Base-by-base conservation (phyloP, 2,888 invertebrate species). In the Eumacrocentrus americanus region DNA sequence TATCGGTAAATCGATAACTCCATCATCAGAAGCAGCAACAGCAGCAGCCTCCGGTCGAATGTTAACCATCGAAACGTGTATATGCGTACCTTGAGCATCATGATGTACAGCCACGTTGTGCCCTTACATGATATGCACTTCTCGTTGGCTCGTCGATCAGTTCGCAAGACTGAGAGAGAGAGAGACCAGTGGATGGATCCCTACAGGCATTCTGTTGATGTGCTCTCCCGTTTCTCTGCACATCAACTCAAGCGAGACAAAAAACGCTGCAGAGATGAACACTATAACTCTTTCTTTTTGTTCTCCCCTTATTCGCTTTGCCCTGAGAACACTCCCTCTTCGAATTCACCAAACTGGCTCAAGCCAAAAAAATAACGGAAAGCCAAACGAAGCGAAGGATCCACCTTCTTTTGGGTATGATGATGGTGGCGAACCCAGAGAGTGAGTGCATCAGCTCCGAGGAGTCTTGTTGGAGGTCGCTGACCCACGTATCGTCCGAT, bases 401-500 rank as follows among this genome's bases (percentile, higher is more conserved):
- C 18, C 34, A 50, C 18, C 34, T 50, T 29, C 18, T 50, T n/a
- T 9, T 14, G 14, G 29, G 6, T 14, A 23, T 12, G 11, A 20
- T 12, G 18, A 35, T 16, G 14, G n/a, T n/a, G n/a, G n/a, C n/a
- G n/a, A n/a, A n/a, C n/a, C n/a, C n/a, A n/a, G n/a, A 11, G 46
- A 47, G 25, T 22, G 46, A 23, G 46, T 25, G 23, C 23, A 16
- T 18, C 44, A 38, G 16, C 38, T 14, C 44, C 46, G 25, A 22
- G n/a, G 25, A 25, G 16, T 20, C n/a, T 11, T 23, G 9, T 29
- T 50, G 16, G 20, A 52, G 52, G 35, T 52, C 52, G 22, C 38
- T 38, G 52, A 52, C 52, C 52, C 20, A 11, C 22, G 22, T 52
- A 52, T 52, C 52, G 35, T 38, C 11, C 52, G 52, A 52, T 52